Evolutionary conservation across 2,888 invertebrate species (phyloP), one percentile per base, ranked within the genome.

Genomic region (Amiota mariae): DNA sequence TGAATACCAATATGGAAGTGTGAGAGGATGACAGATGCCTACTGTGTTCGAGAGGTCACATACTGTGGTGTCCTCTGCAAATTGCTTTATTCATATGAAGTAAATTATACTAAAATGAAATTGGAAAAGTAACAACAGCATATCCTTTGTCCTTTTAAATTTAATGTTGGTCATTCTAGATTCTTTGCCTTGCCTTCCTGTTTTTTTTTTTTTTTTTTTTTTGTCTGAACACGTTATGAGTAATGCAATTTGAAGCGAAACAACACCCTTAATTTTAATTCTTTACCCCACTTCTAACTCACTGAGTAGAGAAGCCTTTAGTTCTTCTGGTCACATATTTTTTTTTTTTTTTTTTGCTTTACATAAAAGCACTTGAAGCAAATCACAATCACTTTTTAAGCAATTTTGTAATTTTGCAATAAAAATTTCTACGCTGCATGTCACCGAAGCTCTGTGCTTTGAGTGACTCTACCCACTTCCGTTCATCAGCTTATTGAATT

Each of bases 81-180:
- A 10, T 13, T 18, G 4, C 3, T 8, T 24, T 47, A 15, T 46
- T 61, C 20, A 18, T 59, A 81, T 81, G 77, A 77, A 85, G 82
- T 85, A 81, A 79, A 80, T 81, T 78, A 77, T 73, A 72, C 74
- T 71, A 76, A 81, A 79, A 80, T 81, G 78, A 59, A 81, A 79
- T 81, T 81, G 77, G 63, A 71, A 77, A 77, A 80, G 78, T 75
- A 77, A 68, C 51, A 51, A 68, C 51, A 68, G 24, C n/a, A 54
- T 46, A 63, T 24, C 36, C 48, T 20, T 24, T 51, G 1, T 10
- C 24, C 51, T 67, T 67, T 15, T 48, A 67, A 3, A 47, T 9
- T 47, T 47, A 18, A 18, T 49, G 12, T 6, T 36, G 48, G 2
- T 12, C 13, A 48, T 48, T 10, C 8, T n/a, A n/a, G n/a, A 18